Base-by-base conservation (phyloP, 2,797 vertebrate species). In the Tapera naevia region DNA sequence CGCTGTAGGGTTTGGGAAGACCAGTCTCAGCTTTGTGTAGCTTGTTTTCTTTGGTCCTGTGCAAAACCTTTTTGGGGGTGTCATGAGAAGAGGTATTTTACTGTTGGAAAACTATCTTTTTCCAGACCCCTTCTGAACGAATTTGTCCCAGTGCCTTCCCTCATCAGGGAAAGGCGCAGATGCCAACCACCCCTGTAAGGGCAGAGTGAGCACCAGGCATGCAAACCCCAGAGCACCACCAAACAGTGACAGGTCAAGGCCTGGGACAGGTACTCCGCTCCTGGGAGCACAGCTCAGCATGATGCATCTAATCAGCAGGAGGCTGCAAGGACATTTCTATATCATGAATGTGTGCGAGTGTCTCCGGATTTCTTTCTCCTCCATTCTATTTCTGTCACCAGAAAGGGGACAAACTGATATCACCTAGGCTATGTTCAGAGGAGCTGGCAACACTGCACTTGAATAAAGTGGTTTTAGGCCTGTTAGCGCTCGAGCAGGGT, bases 161-260 rank as follows among this genome's bases (percentile, higher is more conserved):
- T 62, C 19, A 0, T 1, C 17, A 72, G 43, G 24, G n/a, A 24
- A 39, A 48, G 45, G 24, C 2, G 1, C 28, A 30, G 33, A 22
- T 50, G 17, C 64, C 65, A 30, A 72, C 28, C 11, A 13, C 13
- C 30, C 7, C 9, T 51, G 8, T 28, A n/a, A 65, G 17, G 65
- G 57, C 64, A 86, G 66, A 64, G 19, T 0, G 1, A 69, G 15
- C 2, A 1, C 37, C 30, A 11, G 32, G 32, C 2, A 0, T 17
- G 35, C 2, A 10, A 73, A 17, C 8, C 39, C 30, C 79, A 67
- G 75, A 50, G 33, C 53, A 16, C 0, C 4, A 48, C 19, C 43
- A 58, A 11, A 19, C 21, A 16, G 32, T 80, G 54, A 28, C 37
- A 76, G 57, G 10, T 14, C 2, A 35, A 25, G 48, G 9, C 8